Evolutionary conservation across 1,140 invertebrate genomes (phyloP), one percentile per base, ranked within the genome.

Genomic region (Drosophila malerkotliana): DNA sequence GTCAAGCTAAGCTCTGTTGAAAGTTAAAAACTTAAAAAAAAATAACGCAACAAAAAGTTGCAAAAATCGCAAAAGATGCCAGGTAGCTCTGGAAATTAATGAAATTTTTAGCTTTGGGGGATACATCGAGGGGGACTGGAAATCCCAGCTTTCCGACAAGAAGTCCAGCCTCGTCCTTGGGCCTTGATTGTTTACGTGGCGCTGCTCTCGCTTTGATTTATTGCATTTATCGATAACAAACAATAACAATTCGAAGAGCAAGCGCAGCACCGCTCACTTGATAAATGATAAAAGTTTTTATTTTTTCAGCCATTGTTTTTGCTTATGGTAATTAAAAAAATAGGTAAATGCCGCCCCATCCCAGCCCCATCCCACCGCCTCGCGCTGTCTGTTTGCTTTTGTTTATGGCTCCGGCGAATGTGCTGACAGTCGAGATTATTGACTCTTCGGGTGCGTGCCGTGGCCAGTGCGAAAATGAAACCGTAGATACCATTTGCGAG

Each of bases 271-370:
- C 37, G 49, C 32, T 59, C 49, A 30, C 48, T 85, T 85, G 81
- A 85, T 87, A 81, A 85, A 85, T 85, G 81, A 85, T 68, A 64
- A 87, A 85, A 85, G 77, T 85, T 85, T 79, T 72, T 63, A 68
- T 73, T 63, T 73, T 62, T 62, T 7, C 51, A 3, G 15, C 39
- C 44, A 14, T 30, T 62, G 68, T 62, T 72, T 79, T 79, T 80
- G 73, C 57, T 78, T 71, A 77, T 80, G 74, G 60, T 78, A 85
- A 85, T 87, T 85, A 85, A 85, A 84, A 80, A 80, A 81, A 73
- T 74, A 74, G 68, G 71, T 73, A 73, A 69, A 57, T 24, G 66
- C 14, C 7, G 8, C 63, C 4, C 41, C 12, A 48, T 24, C 30
- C 26, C 32, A 1, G 2, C 1, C 26, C 7, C 26, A 7, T 21